Base-by-base conservation (phyloP, 2,888 invertebrate genomes). In the Hoplodrina blanda region DNA sequence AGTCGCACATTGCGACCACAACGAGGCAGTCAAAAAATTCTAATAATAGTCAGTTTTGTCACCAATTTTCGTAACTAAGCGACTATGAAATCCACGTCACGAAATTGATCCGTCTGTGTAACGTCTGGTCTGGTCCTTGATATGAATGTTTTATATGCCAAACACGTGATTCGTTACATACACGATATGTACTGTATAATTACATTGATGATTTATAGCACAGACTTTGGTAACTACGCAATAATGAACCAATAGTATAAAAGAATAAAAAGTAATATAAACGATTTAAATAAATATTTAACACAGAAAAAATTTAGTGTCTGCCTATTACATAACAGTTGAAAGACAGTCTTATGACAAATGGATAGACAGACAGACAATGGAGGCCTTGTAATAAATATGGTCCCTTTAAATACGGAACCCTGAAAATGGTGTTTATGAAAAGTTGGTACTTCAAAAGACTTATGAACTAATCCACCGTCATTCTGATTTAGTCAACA, bases 51-150 rank as follows among this genome's bases (percentile, higher is more conserved):
- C 7, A 7, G 1, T 37, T 54, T 62, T 20, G 37, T 33, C 30
- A 49, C 33, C 73, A 83, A 81, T 65, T 63, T 37, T 66, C 17
- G 37, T 50, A n/a, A 56, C 53, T 61, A 57, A 52, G 62, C 54
- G 63, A 70, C 73, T 72, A 62, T 57, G 56, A 52, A 71, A 46
- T 50, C 57, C 30, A 78, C 81, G 72, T 80, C 80, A 79, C 65
- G 66, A 76, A 88, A 91, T 90, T 80, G 90, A 90, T 88, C 80
- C 73, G 83, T 85, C 88, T 87, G 82, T 77, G 82, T 73, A 80
- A 83, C 75, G 84, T 86, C 86, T 88, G 41, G 4, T 13, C 41
- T 37, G 75, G 82, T 81, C 78, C 76, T 84, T 83, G 70, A 73
- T 52, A 78, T 85, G 73, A 81, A 74, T 69, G 52, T 54, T 76